phyloP scores from a whole-genome alignment of 2,797 vertebrate genomes.

The Gallinago nigripennis region DNA sequence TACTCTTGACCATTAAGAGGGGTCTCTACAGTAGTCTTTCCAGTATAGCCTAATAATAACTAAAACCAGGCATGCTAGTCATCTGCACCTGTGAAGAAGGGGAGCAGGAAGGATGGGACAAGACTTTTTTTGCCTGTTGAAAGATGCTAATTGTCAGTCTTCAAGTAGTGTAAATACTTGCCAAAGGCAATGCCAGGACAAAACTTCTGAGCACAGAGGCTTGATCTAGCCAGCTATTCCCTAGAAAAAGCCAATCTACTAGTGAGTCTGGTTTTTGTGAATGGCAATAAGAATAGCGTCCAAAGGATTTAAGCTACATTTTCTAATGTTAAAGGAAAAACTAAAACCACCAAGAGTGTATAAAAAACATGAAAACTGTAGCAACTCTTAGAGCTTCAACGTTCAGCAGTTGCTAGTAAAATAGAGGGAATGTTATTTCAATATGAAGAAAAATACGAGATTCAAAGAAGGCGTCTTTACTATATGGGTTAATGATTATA shows the following conservation, averaged over 20 bases:
- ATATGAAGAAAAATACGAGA: neutral
- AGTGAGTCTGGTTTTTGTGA: neutral
- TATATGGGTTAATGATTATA: neutral
- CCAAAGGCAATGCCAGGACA: rapidly evolving
- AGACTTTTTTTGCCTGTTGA: neutral
- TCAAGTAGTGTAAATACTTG: neutral
- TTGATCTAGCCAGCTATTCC: neutral
- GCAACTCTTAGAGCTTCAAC: neutral
- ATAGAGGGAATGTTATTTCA: neutral
- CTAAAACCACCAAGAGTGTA: neutral
- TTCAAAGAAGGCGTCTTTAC: neutral
- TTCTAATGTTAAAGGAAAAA: neutral
- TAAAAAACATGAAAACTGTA: neutral
- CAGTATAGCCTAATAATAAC: neutral
- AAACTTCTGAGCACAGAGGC: neutral
- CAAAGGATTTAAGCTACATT: neutral
- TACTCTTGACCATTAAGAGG: neutral
- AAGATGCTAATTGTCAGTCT: neutral
- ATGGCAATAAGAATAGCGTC: neutral
- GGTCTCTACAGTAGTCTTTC: neutral
- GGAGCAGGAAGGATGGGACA: neutral
- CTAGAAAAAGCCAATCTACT: neutral
- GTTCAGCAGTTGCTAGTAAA: neutral
- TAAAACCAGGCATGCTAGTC: neutral
- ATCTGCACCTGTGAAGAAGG: neutral